Evolutionary conservation across 2,888 invertebrate species (phyloP).

Genomic region (Macropis europaea): DNA sequence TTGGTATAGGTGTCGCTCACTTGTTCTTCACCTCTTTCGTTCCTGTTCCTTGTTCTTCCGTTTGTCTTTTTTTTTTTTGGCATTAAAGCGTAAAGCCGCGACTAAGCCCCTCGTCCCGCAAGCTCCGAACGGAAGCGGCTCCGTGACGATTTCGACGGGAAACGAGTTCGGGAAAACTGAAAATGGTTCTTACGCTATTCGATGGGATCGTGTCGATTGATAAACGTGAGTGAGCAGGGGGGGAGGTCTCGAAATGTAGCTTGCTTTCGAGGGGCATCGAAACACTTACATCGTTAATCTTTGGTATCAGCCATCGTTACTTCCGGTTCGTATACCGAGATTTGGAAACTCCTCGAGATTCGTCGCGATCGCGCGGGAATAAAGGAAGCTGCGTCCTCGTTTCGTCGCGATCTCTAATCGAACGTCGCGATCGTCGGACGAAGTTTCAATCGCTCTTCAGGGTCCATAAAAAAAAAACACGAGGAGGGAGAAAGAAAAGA

Average conservation of each 20-base stretch:
- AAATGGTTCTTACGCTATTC: too few relatives aligned
- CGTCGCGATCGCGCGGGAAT: slow-evolving; percentile 16
- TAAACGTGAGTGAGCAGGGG: too few relatives aligned
- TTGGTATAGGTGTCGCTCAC: slow-evolving; percentile 30
- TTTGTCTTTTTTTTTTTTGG: slow-evolving; percentile 47
- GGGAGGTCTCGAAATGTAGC: too few relatives aligned
- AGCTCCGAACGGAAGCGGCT: not conserved
- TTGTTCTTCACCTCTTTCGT: not conserved
- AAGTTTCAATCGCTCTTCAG: too few relatives aligned
- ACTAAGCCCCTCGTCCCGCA: slow-evolving; percentile 49
- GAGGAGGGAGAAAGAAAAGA: not conserved
- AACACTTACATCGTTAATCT: slow-evolving; percentile 75
- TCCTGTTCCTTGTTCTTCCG: not conserved
- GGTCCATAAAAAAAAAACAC: too few relatives aligned
- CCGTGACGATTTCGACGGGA: not conserved
- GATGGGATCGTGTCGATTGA: too few relatives aligned
- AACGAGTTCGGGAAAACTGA: not conserved
- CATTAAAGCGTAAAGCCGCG: slow-evolving; percentile 62
- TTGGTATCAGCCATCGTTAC: slow-evolving; percentile 78
- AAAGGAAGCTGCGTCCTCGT: not conserved
- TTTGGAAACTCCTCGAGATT: slow-evolving; percentile 34
- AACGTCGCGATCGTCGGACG: not conserved
- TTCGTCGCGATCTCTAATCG: not conserved
- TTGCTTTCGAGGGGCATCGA: slow-evolving; percentile 65
- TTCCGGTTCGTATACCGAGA: slow-evolving; percentile 42